phyloP scores from a whole-genome alignment of 2,888 invertebrate species.

The Panzeria rudis region DNA sequence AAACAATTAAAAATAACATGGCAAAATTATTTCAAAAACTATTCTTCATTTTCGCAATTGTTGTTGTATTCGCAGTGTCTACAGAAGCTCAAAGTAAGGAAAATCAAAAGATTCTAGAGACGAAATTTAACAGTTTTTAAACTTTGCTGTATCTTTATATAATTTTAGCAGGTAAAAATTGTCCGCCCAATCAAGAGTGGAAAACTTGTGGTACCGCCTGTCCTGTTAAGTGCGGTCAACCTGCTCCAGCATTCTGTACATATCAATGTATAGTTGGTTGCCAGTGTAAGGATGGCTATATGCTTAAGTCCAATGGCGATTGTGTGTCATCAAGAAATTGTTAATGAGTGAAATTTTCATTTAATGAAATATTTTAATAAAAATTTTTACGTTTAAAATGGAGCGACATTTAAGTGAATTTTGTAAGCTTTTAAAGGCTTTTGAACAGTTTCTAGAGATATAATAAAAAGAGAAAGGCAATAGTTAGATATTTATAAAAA shows the following conservation, averaged over 20 bases:
- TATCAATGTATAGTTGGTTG: conserved; percentile 65
- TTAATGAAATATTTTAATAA: not conserved
- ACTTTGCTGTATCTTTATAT: not conserved
- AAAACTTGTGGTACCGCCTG: conserved; percentile 64
- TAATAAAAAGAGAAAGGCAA: too few species aligned
- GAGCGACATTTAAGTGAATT: too few species aligned
- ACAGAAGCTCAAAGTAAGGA: conserved; percentile 29
- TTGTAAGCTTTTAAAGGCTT: too few species aligned
- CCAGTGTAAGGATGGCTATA: conserved; percentile 62
- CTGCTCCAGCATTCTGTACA: conserved; percentile 40
- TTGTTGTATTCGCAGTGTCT: conserved; percentile 13
- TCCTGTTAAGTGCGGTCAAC: conserved; percentile 52
- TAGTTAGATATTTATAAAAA: too few species aligned
- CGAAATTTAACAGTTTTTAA: not conserved
- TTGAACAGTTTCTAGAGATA: too few species aligned
- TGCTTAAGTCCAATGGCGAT: conserved; percentile 23
- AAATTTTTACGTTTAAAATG: not conserved
- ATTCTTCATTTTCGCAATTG: conserved; percentile 37
- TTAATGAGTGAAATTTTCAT: not conserved
- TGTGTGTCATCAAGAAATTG: conserved; percentile 61
- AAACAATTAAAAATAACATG: conserved; percentile 21
- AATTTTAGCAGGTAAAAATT: conserved; percentile 6
- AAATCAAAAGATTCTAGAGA: too few species aligned
- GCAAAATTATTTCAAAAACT: conserved; percentile 53
- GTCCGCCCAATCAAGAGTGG: conserved; percentile 58